Evolutionary conservation across 1,140 invertebrate genomes (phyloP), one percentile per base, ranked within the genome.

Genomic region (Caenorhabditis briggsae): DNA sequence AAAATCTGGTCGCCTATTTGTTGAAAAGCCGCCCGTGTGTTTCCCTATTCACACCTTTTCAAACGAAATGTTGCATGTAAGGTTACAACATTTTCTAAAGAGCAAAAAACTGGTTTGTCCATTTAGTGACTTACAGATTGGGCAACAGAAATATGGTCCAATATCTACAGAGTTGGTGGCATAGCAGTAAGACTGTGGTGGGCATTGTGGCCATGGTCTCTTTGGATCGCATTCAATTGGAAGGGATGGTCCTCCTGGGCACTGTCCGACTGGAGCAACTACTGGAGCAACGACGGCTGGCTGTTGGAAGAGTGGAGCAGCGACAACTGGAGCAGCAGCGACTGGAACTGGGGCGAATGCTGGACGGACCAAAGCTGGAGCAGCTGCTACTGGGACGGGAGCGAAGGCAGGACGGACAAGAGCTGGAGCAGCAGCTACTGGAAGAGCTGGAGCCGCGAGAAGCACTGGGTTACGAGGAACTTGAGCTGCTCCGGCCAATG

Each of bases 181-280:
- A 82, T 92, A 92, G 86, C 91, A 92, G 83, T 92, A 92, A 33
- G 91, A 92, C 83, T 92, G 91, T 14, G 91, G 91, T 16, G 91
- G 91, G 84, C 91, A 92, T 86, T 91, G 89, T 3, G 91, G 91
- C 91, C 91, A 92, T 20, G 91, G 91, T 12, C 91, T 88, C 85
- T 92, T 92, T n/a, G 91, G 92, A 82, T 92, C 91, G 82, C 91
- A 92, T 70, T 92, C 91, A 50, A 92, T 89, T n/a, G 90, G 90
- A 65, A 92, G 89, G 3, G 91, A 90, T 12, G 91, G 90, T 25
- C 91, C 91, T 83, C 91, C 91, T 20, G 90, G 90, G 82, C 90
- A 91, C 46, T 89, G 87, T 86, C 88, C 88, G 43, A 89, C 83
- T 56, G 88, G 88, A 14, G 88, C 88, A 53, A 87, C 88, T 25